phyloP scores from a whole-genome alignment of 2,113 vertebrate species.

The Corythornis madagascariensis region DNA sequence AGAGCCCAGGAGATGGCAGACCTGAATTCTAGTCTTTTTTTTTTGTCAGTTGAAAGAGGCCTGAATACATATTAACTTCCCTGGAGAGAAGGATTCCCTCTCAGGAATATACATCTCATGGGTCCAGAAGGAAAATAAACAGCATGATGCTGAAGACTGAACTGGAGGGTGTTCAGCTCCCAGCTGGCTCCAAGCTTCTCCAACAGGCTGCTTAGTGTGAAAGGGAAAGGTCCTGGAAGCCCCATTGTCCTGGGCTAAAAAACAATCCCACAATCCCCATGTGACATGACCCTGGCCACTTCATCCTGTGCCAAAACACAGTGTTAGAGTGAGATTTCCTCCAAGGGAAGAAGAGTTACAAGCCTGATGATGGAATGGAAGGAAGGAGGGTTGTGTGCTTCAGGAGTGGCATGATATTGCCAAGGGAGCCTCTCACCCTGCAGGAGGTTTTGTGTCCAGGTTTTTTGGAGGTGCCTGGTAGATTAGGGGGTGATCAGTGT shows the following conservation, averaged over 20 bases:
- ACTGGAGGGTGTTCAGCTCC: background rate
- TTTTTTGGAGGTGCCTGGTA: background rate
- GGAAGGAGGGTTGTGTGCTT: background rate
- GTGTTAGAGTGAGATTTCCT: constrained; percentile 6
- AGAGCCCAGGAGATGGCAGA: background rate
- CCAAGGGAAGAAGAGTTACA: background rate
- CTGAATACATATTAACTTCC: background rate
- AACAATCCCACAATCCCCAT: background rate
- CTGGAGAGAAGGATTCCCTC: background rate
- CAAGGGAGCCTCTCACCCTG: background rate
- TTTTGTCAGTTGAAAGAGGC: background rate
- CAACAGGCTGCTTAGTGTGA: background rate
- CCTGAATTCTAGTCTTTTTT: background rate
- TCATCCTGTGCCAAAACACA: background rate
- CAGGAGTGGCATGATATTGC: background rate
- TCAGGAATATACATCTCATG: background rate
- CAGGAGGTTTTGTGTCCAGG: background rate
- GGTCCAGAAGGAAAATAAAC: constrained; percentile 1
- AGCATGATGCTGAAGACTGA: background rate
- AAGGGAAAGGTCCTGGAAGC: constrained; percentile 7
- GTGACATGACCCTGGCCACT: background rate
- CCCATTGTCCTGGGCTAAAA: background rate
- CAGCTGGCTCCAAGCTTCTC: background rate
- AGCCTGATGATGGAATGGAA: background rate
- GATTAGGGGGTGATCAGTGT: fast-evolving